Conservation (phyloP, 2,113 vertebrate species). For the Cygnus buccinator region DNA sequence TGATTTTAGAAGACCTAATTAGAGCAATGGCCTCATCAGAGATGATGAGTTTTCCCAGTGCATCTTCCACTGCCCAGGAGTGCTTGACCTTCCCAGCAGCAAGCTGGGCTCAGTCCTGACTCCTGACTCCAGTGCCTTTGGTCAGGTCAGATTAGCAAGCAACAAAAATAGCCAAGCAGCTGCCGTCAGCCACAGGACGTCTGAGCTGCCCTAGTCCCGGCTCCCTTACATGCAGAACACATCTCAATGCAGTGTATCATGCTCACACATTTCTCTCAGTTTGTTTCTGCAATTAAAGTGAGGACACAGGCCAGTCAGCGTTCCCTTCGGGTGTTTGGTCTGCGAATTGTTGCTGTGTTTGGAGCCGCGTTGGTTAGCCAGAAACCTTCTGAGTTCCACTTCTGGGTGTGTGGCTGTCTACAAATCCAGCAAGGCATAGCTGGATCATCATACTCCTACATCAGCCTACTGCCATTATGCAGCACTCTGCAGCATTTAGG, state of each 20-base stretch:
- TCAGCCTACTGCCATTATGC: not conserved
- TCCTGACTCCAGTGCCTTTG: not conserved
- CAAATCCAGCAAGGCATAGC: not conserved
- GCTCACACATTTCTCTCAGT: not conserved
- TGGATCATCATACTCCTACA: not conserved
- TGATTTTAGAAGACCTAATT: not conserved
- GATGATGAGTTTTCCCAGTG: not conserved
- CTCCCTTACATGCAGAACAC: conserved; percentile 9
- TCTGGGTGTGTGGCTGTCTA: not conserved
- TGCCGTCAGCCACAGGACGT: not conserved
- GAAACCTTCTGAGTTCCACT: not conserved
- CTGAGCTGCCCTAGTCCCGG: not conserved
- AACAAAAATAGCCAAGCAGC: not conserved
- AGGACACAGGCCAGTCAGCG: not conserved
- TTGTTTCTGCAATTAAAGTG: not conserved
- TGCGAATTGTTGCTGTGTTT: not conserved
- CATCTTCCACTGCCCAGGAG: not conserved
- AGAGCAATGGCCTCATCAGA: not conserved
- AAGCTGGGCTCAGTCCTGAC: not conserved
- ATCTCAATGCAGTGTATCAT: not conserved
- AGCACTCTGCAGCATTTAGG: not conserved
- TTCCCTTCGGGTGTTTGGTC: not conserved
- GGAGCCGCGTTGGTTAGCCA: not conserved
- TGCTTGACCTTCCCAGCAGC: not conserved
- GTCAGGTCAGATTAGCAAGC: not conserved